These are phyloP conservation scores for Netelia inedita DNA, from an alignment of 2,888 invertebrate species.

Conservation along the genomic window DNA sequence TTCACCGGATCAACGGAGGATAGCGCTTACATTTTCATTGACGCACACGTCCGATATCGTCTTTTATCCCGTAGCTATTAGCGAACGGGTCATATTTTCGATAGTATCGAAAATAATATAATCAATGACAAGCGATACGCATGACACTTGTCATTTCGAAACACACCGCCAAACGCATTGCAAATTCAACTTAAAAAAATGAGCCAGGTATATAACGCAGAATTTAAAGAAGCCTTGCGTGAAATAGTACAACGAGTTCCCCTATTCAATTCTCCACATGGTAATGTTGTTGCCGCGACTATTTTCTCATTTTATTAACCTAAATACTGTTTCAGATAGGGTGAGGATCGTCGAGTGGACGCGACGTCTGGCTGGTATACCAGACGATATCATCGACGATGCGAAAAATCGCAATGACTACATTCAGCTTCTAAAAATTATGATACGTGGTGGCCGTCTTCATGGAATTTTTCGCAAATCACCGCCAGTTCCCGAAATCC, in stretches of 20 bases:
- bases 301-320: background rate
- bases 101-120: background rate
- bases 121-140: background rate
- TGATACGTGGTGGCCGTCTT: slow-evolving; percentile 85
- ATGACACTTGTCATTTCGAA: background rate
- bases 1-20: slow-evolving; percentile 80
- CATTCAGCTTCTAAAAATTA: slow-evolving; percentile 86
- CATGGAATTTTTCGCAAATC: slow-evolving; percentile 86
- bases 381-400: slow-evolving; percentile 84
- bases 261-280: slow-evolving; percentile 75
- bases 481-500: slow-evolving; percentile 84
- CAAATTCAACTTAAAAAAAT: slow-evolving; percentile 61
- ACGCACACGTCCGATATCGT: background rate
- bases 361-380: slow-evolving; percentile 84
- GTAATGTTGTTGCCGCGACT: slow-evolving; percentile 61
- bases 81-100: background rate
- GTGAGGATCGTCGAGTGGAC: slow-evolving; percentile 87
- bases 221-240: slow-evolving; percentile 77
- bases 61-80: no score
- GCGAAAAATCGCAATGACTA: slow-evolving; percentile 86
- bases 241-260: slow-evolving; percentile 77
- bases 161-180: background rate
- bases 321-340: slow-evolving; percentile 81
- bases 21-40: background rate
- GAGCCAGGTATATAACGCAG: slow-evolving; percentile 76